Evolutionary conservation across 2,113 vertebrate genomes (phyloP), one percentile per base, ranked within the genome.

Genomic region (Neolamprologus kungweensis): DNA sequence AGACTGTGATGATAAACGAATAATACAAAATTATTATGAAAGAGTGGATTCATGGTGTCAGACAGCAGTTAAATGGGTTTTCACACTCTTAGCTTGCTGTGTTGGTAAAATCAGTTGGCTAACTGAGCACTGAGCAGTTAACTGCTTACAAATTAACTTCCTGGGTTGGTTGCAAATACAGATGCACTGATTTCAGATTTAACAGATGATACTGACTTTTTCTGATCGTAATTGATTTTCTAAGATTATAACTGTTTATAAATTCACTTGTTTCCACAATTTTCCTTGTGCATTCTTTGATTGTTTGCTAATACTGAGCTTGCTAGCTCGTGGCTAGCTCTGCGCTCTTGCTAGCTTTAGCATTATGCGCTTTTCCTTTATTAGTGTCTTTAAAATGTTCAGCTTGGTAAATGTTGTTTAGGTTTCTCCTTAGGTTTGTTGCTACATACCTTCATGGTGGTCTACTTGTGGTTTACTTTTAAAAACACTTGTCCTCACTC

Each of bases 101-200:
- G 9, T 47, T 75, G 71, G 0, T 75, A 7, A 75, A 75, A 33
- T 51, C 1, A n/a, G 1, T 28, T 75, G 16, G 16, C 17, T 31
- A 78, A 19, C 42, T 78, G 26, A 65, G 9, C 60, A 33, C 31
- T 68, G 60, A 78, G 9, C 71, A 47, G 23, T 75, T 75, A 78
- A 50, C 26, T 78, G 16, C 14, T 26, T 51, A 51, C 17, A 78
- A 51, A 33, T 78, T n/a, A 51, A 19, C 73, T 31, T 78, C 45
- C 2, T 33, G 0, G 16, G 3, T 13, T 78, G 26, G 4, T 12
- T 28, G 23, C 71, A 31, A 78, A 31, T 26, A 17, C 5, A 73
- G 37, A 73, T 45, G 21, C 65, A 73, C 65, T 9, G 8, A 16
- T 73, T 45, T 42, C 65, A 42, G 14, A 45, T 73, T 40, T 42